phyloP scores from a whole-genome alignment of 2,797 vertebrate genomes.

The Hyperoplus immaculatus region DNA sequence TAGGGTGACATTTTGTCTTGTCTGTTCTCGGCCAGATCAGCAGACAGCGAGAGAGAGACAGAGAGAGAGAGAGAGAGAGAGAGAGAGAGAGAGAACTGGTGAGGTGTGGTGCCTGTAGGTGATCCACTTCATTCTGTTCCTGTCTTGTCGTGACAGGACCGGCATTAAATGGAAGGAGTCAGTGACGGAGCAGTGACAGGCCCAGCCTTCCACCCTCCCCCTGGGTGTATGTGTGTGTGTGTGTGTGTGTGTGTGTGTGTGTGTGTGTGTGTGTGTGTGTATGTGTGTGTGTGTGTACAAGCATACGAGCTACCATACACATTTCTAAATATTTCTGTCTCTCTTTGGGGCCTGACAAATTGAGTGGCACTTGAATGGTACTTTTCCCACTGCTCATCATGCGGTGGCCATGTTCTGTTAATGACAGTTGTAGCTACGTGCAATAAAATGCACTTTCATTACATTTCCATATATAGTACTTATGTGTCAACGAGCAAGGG shows the following conservation, averaged over 20 bases:
- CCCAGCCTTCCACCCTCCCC: slow-evolving; percentile 77
- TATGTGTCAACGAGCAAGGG: slow-evolving; percentile 47
- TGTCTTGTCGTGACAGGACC: slow-evolving; percentile 95
- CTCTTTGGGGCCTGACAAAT: slow-evolving; percentile 63
- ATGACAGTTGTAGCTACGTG: slow-evolving; percentile 57
- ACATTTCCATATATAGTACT: slow-evolving; percentile 78
- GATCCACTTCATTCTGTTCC: slow-evolving; percentile 91
- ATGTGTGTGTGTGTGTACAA: slow-evolving; percentile 36
- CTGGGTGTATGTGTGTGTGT: slow-evolving; percentile 41
- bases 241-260: slow-evolving; percentile 41
- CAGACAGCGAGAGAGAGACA: slow-evolving; percentile 52
- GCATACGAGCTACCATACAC: slow-evolving; percentile 35
- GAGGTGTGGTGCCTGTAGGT: slow-evolving; percentile 92
- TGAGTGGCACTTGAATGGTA: slow-evolving; percentile 69
- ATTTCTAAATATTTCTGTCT: slow-evolving; percentile 31
- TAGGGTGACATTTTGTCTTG: slow-evolving; percentile 63
- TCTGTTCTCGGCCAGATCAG: slow-evolving; percentile 69
- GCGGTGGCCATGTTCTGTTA: slow-evolving; percentile 55
- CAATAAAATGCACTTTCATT: slow-evolving; percentile 62
- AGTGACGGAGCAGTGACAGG: slow-evolving; percentile 93
- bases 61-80: slow-evolving; percentile 48
- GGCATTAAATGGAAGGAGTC: slow-evolving; percentile 88
- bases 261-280: slow-evolving; percentile 39
- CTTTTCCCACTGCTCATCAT: slow-evolving; percentile 68
- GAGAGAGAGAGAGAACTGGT: slow-evolving; percentile 64